A percentile compares a stretch with the other conserved stretches of the same genome.
Evolutionary conservation across 2,113 vertebrate genomes (phyloP).

Genomic region (Chlorodrepanis virens): DNA sequence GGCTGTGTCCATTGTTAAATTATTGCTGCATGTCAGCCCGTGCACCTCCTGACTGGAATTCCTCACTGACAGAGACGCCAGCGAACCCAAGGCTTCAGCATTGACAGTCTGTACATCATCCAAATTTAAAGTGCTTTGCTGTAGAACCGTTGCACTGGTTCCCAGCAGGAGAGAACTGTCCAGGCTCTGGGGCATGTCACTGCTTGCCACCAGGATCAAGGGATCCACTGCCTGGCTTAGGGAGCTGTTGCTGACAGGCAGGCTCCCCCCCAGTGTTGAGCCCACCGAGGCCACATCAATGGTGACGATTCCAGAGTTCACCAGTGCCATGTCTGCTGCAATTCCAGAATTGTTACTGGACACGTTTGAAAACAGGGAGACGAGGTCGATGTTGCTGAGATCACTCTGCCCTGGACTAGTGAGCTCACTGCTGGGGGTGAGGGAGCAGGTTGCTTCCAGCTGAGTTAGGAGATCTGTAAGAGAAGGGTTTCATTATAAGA

Average conservation of each 20-base stretch:
- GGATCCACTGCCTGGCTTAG: constrained; percentile 85
- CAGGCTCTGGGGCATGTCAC: constrained; percentile 79
- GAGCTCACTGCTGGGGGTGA: constrained; percentile 90
- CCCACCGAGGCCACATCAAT: constrained; percentile 86
- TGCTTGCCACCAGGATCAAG: constrained; percentile 82
- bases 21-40: constrained; percentile 76
- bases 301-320: constrained; percentile 88
- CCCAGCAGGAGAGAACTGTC: constrained; percentile 80
- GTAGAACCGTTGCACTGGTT: constrained; percentile 76
- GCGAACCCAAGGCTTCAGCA: constrained; percentile 82
- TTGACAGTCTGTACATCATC: constrained; percentile 88
- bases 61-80: constrained; percentile 82
- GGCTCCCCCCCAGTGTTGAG: constrained; percentile 71
- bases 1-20: constrained; percentile 69
- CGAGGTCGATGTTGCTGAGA: constrained; percentile 86
- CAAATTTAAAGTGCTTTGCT: constrained; percentile 82
- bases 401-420: constrained; percentile 82
- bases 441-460: constrained; percentile 83
- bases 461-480: constrained; percentile 85
- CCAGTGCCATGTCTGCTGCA: constrained; percentile 82
- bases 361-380: constrained; percentile 86
- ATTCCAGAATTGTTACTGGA: constrained; percentile 72
- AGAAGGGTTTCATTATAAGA: background rate
- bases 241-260: constrained; percentile 63
- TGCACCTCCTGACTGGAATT: constrained; percentile 74